phyloP scores from a whole-genome alignment of 2,888 invertebrate genomes.

The Heterodera filipjevi region DNA sequence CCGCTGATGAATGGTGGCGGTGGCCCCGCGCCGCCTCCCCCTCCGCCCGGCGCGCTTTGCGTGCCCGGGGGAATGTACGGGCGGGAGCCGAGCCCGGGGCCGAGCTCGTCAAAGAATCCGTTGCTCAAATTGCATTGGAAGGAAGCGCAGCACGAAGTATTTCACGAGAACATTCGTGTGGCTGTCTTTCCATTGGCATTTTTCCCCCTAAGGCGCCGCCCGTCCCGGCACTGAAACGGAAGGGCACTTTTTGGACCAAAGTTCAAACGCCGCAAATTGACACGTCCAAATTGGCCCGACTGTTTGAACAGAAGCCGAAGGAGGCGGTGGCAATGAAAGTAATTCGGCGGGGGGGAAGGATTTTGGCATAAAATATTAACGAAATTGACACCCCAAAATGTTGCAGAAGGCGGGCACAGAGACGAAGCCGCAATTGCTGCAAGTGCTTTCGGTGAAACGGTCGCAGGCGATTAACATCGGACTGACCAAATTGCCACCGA shows the following conservation, averaged over 20 bases:
- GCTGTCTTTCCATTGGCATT: neutral
- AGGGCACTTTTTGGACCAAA: constrained; percentile 82
- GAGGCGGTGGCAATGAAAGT: constrained; percentile 67
- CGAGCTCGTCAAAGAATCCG: constrained; percentile 55
- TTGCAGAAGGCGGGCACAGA: constrained; percentile 49
- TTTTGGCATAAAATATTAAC: neutral
- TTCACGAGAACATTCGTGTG: constrained; percentile 37
- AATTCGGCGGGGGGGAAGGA: neutral
- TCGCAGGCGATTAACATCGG: constrained; percentile 99
- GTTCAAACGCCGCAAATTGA: constrained; percentile 78
- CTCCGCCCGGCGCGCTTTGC: constrained; percentile 62
- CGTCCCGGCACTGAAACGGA: constrained; percentile 59
- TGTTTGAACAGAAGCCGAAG: constrained; percentile 94
- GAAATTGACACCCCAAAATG: neutral
- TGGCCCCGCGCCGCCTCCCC: constrained; percentile 78
- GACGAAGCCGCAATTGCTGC: constrained; percentile 81
- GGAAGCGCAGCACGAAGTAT: constrained; percentile 70
- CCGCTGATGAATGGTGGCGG: constrained; percentile 6
- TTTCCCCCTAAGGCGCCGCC: constrained; percentile 48
- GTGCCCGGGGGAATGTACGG: constrained; percentile 47
- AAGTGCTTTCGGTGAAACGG: constrained; percentile 89
- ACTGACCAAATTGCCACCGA: constrained; percentile 96
- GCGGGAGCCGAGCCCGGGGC: constrained; percentile 52
- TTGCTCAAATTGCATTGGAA: constrained; percentile 96
- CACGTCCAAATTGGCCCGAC: constrained; percentile 87